phyloP scores from a whole-genome alignment of 2,888 invertebrate genomes.

The Apoda limacodes region DNA sequence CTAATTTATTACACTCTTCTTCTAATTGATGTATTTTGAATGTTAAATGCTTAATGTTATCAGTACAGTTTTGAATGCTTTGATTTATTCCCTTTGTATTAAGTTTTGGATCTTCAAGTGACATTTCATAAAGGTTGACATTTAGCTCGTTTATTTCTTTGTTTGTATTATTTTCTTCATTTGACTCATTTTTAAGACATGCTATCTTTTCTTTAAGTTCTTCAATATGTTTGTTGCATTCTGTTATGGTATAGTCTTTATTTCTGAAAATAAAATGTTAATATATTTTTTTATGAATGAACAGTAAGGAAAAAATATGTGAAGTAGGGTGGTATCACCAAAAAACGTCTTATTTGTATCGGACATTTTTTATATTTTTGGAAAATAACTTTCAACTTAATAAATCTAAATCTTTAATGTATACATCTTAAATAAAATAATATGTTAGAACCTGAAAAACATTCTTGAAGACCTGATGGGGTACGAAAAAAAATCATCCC shows the following conservation, averaged over 20 bases:
- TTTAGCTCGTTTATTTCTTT: too few species aligned
- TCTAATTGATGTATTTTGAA: constrained; percentile 37
- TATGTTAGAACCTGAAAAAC: too few species aligned
- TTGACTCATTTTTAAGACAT: constrained; percentile 29
- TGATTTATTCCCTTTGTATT: too few species aligned
- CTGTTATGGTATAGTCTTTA: constrained; percentile 52
- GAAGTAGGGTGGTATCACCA: too few species aligned
- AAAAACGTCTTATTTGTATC: too few species aligned
- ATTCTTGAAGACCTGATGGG: too few species aligned
- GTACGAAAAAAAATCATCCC: too few species aligned
- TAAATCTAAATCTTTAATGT: constrained; percentile 1
- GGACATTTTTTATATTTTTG: too few species aligned
- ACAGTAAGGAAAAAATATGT: too few species aligned
- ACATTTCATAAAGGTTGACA: too few species aligned
- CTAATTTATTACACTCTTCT: constrained; percentile 43
- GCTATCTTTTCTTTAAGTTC: constrained; percentile 49
- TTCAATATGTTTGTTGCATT: constrained; percentile 56
- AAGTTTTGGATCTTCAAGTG: constrained; percentile 8
- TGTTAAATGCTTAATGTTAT: constrained; percentile 30
- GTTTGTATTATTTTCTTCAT: constrained; percentile 1
- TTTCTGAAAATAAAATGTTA: constrained; percentile 35
- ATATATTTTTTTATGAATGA: too few species aligned
- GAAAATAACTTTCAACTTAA: not conserved
- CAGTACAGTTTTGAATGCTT: constrained; percentile 18
- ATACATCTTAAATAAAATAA: constrained; percentile 2